These are phyloP conservation scores for Phyllotreta cruciferae DNA, from an alignment of 2,888 invertebrate species.

Conservation along the genomic window DNA sequence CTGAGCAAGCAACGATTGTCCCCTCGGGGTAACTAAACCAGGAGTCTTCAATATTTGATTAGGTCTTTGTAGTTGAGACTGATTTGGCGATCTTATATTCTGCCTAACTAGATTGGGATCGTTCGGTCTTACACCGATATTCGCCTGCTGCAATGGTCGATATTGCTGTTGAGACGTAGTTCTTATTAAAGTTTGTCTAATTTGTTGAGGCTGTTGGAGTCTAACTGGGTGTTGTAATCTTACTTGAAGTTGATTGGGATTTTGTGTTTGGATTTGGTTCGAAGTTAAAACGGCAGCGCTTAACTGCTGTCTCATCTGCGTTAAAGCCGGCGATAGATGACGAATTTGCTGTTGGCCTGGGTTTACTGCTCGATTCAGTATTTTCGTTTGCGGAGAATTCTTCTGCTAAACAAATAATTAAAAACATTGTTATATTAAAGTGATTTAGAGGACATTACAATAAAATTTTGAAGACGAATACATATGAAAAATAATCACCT, in stretches of 20 bases:
- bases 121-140: constrained; percentile 10
- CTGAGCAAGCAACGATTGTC: constrained; percentile 11
- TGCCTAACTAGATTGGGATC: constrained; percentile 21
- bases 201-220: constrained; percentile 23
- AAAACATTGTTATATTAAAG: neutral
- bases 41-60: constrained; percentile 10
- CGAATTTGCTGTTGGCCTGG: constrained; percentile 19
- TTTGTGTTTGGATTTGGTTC: constrained; percentile 19
- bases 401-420: constrained; percentile 10
- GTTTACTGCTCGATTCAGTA: constrained; percentile 17
- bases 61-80: constrained; percentile 13
- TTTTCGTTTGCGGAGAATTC: constrained; percentile 18
- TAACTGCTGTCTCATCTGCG: constrained; percentile 22
- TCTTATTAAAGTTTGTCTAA: constrained; percentile 25
- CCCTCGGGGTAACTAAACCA: constrained; percentile 21
- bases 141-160: constrained; percentile 8
- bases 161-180: constrained; percentile 24
- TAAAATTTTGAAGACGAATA: neutral
- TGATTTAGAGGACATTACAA: neutral
- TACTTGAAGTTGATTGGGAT: constrained; percentile 14
- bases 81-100: constrained; percentile 14
- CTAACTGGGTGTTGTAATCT: constrained; percentile 8
- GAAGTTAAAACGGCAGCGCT: constrained; percentile 10
- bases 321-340: constrained; percentile 8
- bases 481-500: constrained; percentile 11